A percentile compares a stretch with the other conserved stretches of the same genome.
Conservation (phyloP, 1,140 invertebrate genomes). For the Trinorchestia longiramus region DNA sequence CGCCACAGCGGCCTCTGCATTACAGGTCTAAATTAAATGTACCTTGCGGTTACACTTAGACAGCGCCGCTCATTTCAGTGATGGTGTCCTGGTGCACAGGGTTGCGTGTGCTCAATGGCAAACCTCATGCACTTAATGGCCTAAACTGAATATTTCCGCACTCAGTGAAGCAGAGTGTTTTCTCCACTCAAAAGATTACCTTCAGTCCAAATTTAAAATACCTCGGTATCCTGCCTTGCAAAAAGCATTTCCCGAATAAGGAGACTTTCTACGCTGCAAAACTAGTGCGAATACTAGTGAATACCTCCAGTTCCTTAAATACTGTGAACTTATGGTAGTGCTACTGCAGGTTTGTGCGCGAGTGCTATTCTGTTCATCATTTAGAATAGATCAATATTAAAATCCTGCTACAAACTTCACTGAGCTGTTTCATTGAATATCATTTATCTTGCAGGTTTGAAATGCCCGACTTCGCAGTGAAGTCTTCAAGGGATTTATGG, state of each 20-base stretch:
- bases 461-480: neutral
- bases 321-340: neutral
- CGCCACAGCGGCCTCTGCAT: slow-evolving; percentile 25
- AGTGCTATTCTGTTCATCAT: too few species aligned
- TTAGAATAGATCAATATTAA: too few species aligned
- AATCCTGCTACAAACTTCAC: too few species aligned
- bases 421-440: too few species aligned
- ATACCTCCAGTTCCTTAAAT: neutral
- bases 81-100: neutral
- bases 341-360: too few species aligned
- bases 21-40: slow-evolving; percentile 29
- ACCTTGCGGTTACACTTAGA: slow-evolving; percentile 30
- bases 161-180: neutral
- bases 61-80: neutral
- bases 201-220: neutral
- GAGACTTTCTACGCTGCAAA: neutral
- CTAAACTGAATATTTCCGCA: neutral
- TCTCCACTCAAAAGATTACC: neutral
- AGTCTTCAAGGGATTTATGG: neutral
- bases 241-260: neutral
- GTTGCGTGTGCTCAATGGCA: neutral
- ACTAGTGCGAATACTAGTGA: neutral
- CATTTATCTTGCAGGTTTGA: neutral
- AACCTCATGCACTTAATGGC: neutral
- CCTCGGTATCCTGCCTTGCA: neutral